Evolutionary conservation across 2,113 vertebrate species (phyloP), one percentile per base, ranked within the genome.

Genomic region (Neogobius melanostomus): DNA sequence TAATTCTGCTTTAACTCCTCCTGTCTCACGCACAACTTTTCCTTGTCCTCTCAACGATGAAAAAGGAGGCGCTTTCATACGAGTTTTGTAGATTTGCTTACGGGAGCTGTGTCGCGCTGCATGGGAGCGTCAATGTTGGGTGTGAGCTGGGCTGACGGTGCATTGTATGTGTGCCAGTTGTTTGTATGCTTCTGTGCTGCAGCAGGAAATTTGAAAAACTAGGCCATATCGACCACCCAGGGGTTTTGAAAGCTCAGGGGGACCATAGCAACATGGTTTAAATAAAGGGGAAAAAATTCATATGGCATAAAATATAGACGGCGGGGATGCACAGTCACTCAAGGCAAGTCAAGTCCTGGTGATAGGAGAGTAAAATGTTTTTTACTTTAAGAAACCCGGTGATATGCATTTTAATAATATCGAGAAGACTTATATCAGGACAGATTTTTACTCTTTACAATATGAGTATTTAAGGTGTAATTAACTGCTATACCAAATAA

Each of bases 181-280:
- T 88, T 90, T 89, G 86, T 85, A 83, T 75, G 74, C 65, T 62
- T 83, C 72, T 61, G 71, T 80, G 81, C 53, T 85, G 87, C 85
- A 81, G 88, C 82, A 88, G 82, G 83, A 87, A 80, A 88, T 84
- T 82, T 68, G 53, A 85, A 85, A 89, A 91, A 89, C 80, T 91
- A 91, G 90, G 89, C 87, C 90, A 90, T 85, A 86, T 83, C 85
- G 85, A 89, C 90, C 89, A 90, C 89, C 87, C 87, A 86, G 90
- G 89, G 86, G 89, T 90, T 28, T 87, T 90, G 77, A 90, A 90
- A 85, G 82, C 87, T 89, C 89, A 86, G 72, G 88, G 88, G 90
- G 80, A 84, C 77, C 79, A 76, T 69, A 82, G 84, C 88, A 89
- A 86, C 88, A 88, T 79, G 79, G 83, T 86, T 87, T 83, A 87